phyloP scores from a whole-genome alignment of 2,113 vertebrate genomes.

The Colius striatus region DNA sequence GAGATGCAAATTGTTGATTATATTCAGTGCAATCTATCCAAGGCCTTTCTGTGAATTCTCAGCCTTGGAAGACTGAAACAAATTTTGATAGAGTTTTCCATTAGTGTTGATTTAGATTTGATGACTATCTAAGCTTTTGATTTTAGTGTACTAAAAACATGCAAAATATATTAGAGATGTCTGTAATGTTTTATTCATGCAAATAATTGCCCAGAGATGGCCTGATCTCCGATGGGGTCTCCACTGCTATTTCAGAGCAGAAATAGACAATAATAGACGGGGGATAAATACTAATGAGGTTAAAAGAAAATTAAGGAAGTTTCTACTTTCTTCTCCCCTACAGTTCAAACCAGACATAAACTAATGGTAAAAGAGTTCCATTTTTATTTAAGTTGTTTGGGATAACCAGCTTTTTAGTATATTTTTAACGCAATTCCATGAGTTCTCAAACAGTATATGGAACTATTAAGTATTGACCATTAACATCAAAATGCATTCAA shows the following conservation, averaged over 20 bases:
- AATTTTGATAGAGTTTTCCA: not conserved
- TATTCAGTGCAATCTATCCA: not conserved
- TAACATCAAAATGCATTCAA: not conserved
- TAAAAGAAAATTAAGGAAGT: not conserved
- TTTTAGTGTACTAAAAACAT: not conserved
- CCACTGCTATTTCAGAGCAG: not conserved
- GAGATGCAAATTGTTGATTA: not conserved
- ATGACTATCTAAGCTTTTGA: not conserved
- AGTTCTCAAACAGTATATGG: not conserved
- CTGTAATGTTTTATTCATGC: conserved; percentile 4
- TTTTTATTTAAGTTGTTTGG: not conserved
- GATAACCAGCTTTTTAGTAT: not conserved
- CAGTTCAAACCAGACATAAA: not conserved
- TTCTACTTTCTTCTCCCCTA: not conserved
- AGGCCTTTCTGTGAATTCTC: not conserved
- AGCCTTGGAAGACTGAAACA: not conserved
- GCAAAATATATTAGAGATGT: not conserved
- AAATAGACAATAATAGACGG: not conserved
- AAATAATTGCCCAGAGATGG: conserved; percentile 5
- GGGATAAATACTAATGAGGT: not conserved
- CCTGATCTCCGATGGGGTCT: not conserved
- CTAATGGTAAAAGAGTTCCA: not conserved
- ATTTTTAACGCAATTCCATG: not conserved
- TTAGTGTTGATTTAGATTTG: not conserved
- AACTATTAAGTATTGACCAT: not conserved